Conservation (phyloP, 1,140 invertebrate species). For the Gryllus bimaculatus region DNA sequence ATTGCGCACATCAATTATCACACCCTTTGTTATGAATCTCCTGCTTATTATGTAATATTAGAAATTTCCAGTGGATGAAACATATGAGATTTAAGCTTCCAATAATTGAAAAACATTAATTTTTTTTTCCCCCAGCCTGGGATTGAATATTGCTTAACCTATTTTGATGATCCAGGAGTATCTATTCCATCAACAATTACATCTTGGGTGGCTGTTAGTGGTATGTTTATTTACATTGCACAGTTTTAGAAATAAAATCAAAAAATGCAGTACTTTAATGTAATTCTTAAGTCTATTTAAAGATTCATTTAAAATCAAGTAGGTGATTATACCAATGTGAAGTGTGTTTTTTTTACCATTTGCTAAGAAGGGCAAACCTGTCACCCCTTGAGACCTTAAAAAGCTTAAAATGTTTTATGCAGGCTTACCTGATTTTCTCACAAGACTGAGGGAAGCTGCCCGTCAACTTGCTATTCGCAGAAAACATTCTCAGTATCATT, state of each 20-base stretch:
- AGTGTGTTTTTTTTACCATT: too few relatives aligned
- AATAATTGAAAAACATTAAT: too few relatives aligned
- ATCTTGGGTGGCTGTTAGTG: conserved; percentile 50
- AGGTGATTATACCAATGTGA: not conserved
- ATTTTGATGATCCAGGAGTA: conserved; percentile 77
- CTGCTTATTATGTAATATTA: too few relatives aligned
- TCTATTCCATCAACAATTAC: conserved; percentile 54
- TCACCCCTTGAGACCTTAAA: not conserved
- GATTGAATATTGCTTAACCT: conserved; percentile 77
- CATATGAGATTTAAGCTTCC: too few relatives aligned
- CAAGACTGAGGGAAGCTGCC: conserved; percentile 14
- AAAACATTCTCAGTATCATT: not conserved
- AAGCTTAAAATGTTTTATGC: not conserved
- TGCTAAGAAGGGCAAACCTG: too few relatives aligned
- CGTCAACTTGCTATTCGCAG: not conserved
- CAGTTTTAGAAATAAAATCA: not conserved
- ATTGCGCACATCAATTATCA: too few relatives aligned
- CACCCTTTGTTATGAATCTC: too few relatives aligned
- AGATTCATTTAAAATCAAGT: not conserved
- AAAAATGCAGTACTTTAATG: too few relatives aligned
- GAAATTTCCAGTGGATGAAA: too few relatives aligned
- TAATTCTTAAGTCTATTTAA: not conserved
- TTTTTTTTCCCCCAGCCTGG: conserved; percentile 37
- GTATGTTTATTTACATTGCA: conserved; percentile 8
- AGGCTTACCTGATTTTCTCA: conserved; percentile 19